A percentile compares a stretch with the other conserved stretches of the same genome.
Conservation (phyloP, 92 coral and sea anemone genomes). For the Bergia sp. region DNA sequence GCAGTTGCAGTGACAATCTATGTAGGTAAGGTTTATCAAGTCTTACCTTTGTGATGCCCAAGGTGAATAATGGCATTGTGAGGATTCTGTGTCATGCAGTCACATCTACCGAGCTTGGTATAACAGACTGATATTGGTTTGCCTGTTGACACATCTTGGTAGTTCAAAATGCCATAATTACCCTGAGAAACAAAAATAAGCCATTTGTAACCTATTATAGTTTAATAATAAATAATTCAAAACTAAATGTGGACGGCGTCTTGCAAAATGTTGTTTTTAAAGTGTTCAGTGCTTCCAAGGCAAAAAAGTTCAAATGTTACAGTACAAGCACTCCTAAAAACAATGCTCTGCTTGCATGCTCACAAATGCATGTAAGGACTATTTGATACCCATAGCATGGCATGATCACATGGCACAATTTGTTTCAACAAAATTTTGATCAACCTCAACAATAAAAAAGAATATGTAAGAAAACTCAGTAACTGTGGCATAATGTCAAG, state of each 20-base stretch:
- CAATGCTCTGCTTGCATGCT: no score
- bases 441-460: background rate
- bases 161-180: slow-evolving; percentile 76
- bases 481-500: background rate
- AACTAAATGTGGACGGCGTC: no score
- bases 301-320: no score
- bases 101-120: slow-evolving; percentile 87
- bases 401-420: background rate
- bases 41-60: slow-evolving; percentile 90
- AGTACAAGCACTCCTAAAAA: no score
- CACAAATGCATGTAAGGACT: no score
- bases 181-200: slow-evolving; percentile 60
- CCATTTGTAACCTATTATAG: no score
- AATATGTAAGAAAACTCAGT: background rate
- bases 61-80: slow-evolving; percentile 90
- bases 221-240: no score
- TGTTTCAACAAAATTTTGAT: background rate
- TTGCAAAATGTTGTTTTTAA: no score
- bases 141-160: slow-evolving; percentile 95
- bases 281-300: no score
- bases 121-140: slow-evolving; percentile 67
- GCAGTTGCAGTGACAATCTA: no score
- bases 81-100: slow-evolving; percentile 90
- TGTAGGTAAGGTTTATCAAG: no score
- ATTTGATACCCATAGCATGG: background rate